Conservation (phyloP, 2,888 invertebrate species). For the Drosophila austrosaltans region DNA sequence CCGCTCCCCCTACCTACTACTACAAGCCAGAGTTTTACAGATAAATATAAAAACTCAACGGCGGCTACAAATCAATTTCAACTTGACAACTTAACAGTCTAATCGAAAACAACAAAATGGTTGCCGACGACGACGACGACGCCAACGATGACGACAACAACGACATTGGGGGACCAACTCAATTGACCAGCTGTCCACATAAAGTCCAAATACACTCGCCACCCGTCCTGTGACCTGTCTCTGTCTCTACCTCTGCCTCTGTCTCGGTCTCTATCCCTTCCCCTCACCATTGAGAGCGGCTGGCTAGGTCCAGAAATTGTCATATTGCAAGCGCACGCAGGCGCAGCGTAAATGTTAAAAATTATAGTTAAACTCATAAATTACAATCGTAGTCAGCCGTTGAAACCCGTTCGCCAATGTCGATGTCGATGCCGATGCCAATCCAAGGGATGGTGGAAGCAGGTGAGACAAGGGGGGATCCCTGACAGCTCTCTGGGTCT, state of each 20-base stretch:
- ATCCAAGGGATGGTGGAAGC: constrained; percentile 17
- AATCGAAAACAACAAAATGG: constrained; percentile 78
- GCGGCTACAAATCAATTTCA: constrained; percentile 79
- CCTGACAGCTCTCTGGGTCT: constrained; percentile 72
- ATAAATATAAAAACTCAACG: constrained; percentile 39
- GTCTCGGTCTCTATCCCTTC: constrained; percentile 9
- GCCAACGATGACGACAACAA: background rate
- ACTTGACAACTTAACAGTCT: constrained; percentile 80
- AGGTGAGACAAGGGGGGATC: constrained; percentile 2
- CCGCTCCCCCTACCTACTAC: background rate
- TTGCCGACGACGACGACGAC: constrained; percentile 55
- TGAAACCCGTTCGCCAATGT: constrained; percentile 59
- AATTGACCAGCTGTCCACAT: constrained; percentile 75
- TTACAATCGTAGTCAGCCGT: constrained; percentile 70
- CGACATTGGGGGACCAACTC: constrained; percentile 59
- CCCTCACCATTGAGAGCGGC: constrained; percentile 8
- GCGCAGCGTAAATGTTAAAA: constrained; percentile 80
- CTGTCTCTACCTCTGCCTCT: constrained; percentile 6
- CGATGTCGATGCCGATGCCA: constrained; percentile 31
- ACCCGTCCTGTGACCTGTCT: constrained; percentile 36
- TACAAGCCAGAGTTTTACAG: constrained; percentile 1
- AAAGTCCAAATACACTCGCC: constrained; percentile 71
- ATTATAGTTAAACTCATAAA: constrained; percentile 81
- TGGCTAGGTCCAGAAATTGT: constrained; percentile 56
- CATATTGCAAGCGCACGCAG: constrained; percentile 81